Conservation (phyloP, 2,797 vertebrate species). For the Gymnocypris eckloni region DNA sequence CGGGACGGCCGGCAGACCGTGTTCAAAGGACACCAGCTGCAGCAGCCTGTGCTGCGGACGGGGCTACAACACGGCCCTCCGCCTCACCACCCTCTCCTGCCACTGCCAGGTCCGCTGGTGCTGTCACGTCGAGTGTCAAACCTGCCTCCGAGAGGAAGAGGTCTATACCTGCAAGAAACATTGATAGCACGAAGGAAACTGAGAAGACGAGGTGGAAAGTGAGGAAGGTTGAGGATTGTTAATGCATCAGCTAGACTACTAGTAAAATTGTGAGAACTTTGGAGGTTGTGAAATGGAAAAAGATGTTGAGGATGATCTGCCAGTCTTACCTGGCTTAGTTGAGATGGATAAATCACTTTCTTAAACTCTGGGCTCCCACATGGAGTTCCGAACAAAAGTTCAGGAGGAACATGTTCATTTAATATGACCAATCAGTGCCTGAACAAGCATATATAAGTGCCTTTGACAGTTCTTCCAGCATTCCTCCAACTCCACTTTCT, state of each 20-base stretch:
- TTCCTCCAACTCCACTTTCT: neutral
- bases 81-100: constrained; percentile 91
- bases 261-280: constrained; percentile 26
- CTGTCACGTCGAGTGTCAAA: constrained; percentile 98
- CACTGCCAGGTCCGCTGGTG: constrained; percentile 99
- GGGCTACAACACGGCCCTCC: constrained; percentile 95
- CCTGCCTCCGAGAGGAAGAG: constrained; percentile 92
- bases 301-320: neutral
- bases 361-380: constrained; percentile 34
- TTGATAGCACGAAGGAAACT: constrained; percentile 49
- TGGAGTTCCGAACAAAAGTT: neutral
- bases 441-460: constrained; percentile 2
- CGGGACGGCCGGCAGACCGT: constrained; percentile 88
- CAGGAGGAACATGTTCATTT: neutral
- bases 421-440: neutral
- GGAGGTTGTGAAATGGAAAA: neutral
- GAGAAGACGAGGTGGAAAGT: neutral
- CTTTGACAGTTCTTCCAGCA: neutral
- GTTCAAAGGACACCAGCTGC: constrained; percentile 92
- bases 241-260: constrained; percentile 18
- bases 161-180: constrained; percentile 93
- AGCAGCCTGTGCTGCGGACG: constrained; percentile 95
- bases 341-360: constrained; percentile 30
- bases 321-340: neutral
- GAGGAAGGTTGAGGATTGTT: neutral